Base-by-base conservation (phyloP, 1,140 invertebrate genomes). In the Samia ricini region DNA sequence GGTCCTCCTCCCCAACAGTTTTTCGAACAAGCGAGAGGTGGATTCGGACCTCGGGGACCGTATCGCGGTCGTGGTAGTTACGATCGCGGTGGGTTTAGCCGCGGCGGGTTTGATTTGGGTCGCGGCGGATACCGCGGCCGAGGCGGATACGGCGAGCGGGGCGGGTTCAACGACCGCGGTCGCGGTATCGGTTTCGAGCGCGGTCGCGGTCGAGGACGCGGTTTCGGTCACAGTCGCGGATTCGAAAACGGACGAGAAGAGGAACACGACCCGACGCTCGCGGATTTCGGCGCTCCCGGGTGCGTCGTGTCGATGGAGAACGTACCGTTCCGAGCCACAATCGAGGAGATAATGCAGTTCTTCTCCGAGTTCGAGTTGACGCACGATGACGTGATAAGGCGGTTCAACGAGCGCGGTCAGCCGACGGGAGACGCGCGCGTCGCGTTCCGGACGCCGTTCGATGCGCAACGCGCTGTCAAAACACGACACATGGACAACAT, bases 351-450 rank as follows among this genome's bases (percentile, higher is more conserved):
- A 59, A 90, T 98, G 49, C 91, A 94, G 0, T 98, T 98, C 79
- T 98, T 99, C 73, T 85, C 92, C 0, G 95, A 94, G 19, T 97
- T 94, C 70, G 93, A 95, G 51, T 79, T 96, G 0, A 93, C 93
- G 8, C 91, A 94, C 0, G 94, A 96, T 64, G 94, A 97, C 69
- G 93, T 98, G 2, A 96, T 97, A 61, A 80, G 96, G 24, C 91
- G 96, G 1, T 98, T 95, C 83, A 96, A 97, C 79, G 95, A 97
- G 24, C 93, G 94, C 52, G 95, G 96, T 0, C 94, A 95, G 83
- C 95, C 97, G 0, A 98, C 97, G 0, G 97, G 97, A 0, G 97
- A 99, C 83, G 97, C 97, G 1, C 93, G 97, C 7, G 95, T 98
- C 0, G 94, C 95, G 0, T 97, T 99, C 76, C 90, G 91, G 0